A percentile compares a stretch with the other conserved stretches of the same genome.
phyloP scores from a whole-genome alignment of 2,113 vertebrate genomes.

The Pipa parva region DNA sequence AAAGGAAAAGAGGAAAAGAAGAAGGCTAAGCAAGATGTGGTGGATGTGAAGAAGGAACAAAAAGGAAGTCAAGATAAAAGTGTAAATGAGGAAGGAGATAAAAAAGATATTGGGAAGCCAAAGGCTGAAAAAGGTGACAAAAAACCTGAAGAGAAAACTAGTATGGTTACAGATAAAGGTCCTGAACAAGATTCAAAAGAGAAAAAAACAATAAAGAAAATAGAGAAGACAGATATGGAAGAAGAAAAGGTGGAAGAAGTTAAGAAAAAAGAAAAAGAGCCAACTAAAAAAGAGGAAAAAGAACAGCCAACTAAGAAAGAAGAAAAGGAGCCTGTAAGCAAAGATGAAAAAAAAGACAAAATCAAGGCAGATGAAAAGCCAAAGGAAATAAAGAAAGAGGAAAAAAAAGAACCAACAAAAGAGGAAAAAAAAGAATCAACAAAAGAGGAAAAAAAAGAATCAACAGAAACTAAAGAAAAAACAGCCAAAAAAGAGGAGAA shows the following conservation, averaged over 20 bases:
- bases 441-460: conserved; percentile 47
- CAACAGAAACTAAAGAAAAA: conserved; percentile 38
- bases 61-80: conserved; percentile 31
- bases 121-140: conserved; percentile 34
- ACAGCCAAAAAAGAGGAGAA: background rate
- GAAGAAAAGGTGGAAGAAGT: background rate
- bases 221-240: conserved; percentile 26
- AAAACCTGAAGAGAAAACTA: conserved; percentile 13
- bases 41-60: background rate
- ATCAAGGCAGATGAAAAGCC: background rate
- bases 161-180: background rate
- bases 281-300: background rate
- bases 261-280: conserved; percentile 30
- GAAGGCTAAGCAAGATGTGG: background rate
- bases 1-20: conserved; percentile 38
- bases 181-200: conserved; percentile 21
- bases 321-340: background rate
- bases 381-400: background rate
- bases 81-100: background rate
- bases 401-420: background rate
- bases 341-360: background rate
- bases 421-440: background rate
- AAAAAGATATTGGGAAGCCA: background rate
- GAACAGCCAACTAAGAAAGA: conserved; percentile 7
- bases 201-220: background rate